Conservation (phyloP, 2,888 invertebrate genomes). For the Eueremaeus valkanovi region DNA sequence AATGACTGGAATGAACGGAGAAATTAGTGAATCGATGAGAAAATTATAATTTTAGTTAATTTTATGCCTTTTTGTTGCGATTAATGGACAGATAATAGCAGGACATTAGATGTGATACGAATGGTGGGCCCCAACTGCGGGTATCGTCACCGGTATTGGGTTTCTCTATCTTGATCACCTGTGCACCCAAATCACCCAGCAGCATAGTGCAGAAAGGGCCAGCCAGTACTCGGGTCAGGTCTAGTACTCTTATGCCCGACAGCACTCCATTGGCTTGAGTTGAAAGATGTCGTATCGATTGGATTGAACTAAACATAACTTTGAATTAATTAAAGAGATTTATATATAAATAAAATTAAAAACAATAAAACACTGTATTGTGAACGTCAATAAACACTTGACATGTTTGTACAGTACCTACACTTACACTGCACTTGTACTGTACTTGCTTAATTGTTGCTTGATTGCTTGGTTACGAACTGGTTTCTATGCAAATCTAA, state of each 20-base stretch:
- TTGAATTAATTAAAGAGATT: background rate
- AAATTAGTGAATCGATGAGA: background rate
- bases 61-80: constrained; percentile 73
- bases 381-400: background rate
- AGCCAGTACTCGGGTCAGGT: constrained; percentile 80
- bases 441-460: too few species aligned
- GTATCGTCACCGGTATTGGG: constrained; percentile 80
- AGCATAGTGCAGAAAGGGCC: constrained; percentile 94
- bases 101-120: constrained; percentile 60
- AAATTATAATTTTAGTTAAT: background rate
- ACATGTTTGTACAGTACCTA: too few species aligned
- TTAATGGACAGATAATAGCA: constrained; percentile 84
- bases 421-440: too few species aligned
- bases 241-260: constrained; percentile 54
- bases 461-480: too few species aligned
- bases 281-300: background rate
- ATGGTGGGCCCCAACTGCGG: constrained; percentile 90
- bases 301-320: background rate
- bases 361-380: background rate
- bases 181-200: constrained; percentile 85
- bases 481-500: too few species aligned
- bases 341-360: background rate
- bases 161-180: constrained; percentile 85
- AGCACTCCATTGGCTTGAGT: constrained; percentile 19
- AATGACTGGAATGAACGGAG: too few species aligned